phyloP scores from a whole-genome alignment of 1,140 invertebrate genomes.

The Drosophila parvula region DNA sequence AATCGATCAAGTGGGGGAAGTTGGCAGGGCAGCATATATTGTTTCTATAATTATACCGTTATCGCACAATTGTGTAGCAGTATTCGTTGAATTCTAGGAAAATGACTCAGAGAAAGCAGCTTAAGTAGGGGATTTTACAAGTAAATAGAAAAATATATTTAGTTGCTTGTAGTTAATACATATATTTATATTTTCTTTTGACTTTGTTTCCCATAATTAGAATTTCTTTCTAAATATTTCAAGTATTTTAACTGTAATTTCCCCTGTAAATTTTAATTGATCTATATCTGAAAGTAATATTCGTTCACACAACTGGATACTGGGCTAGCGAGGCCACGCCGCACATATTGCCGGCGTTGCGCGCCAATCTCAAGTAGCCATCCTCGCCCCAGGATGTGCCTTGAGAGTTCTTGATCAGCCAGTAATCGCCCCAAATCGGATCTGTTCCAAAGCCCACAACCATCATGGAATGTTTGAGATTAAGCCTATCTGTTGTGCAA shows the following conservation, averaged over 20 bases:
- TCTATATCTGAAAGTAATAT: background rate
- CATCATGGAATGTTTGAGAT: slow-evolving; percentile 85
- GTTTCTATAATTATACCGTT: slow-evolving; percentile 10
- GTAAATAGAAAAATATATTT: background rate
- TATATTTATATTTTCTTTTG: background rate
- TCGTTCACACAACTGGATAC: slow-evolving; percentile 23
- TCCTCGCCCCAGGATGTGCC: slow-evolving; percentile 86
- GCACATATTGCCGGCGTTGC: slow-evolving; percentile 70
- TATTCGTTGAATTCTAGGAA: background rate
- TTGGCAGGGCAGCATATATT: slow-evolving; percentile 5
- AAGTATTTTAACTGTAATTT: background rate
- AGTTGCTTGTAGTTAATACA: background rate
- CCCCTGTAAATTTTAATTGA: background rate
- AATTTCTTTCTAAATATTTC: background rate
- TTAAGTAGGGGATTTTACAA: too few relatives aligned
- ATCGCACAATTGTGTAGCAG: background rate
- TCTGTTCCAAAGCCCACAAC: slow-evolving; percentile 89
- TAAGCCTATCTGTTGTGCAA: slow-evolving; percentile 85
- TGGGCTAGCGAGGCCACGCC: slow-evolving; percentile 26
- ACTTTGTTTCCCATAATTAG: too few relatives aligned
- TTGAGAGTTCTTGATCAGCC: slow-evolving; percentile 88
- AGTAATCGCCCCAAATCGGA: slow-evolving; percentile 85
- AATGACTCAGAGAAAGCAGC: background rate
- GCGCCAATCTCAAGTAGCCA: slow-evolving; percentile 87
- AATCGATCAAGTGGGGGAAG: slow-evolving; percentile 11